Evolutionary conservation across 2,113 vertebrate genomes (phyloP), one percentile per base, ranked within the genome.

Genomic region (Chlorodrepanis virens): DNA sequence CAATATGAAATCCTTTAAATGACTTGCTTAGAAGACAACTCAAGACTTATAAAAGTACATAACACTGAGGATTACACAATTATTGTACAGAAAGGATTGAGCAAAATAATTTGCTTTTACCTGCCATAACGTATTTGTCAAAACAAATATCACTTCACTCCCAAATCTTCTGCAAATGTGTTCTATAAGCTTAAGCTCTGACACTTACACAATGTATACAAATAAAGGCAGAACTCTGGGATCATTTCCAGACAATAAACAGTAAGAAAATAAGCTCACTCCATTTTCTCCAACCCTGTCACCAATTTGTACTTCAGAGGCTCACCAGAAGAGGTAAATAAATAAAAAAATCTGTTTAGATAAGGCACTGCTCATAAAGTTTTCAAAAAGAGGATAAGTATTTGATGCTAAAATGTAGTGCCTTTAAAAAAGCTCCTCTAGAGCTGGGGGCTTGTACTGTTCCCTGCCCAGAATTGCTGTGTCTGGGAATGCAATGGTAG

Each of bases 211-310:
- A 83, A 64, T 11, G 11, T 45, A 69, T 50, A 69, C 54, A 96
- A 89, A 92, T 60, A 82, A 80, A 93, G 23, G 81, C 52, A 94
- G 44, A 95, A 68, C 25, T 88, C 37, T 5, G 12, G 59, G 71
- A 56, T 95, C 67, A 87, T 75, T 74, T 87, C 91, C 80, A 90
- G 33, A 75, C 42, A 91, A 70, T 17, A 93, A 92, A 70, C 22
- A 59, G 35, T 79, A 85, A 69, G 24, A 84, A 95, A 92, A 83
- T 6, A 53, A 45, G 25, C 25, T 80, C 59, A 25, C 13, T 68
- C 28, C 19, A 60, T 60, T 72, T 78, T 52, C 25, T 24, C 31
- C 24, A 53, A 35, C 13, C 28, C 61, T 29, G 67, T 31, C 67
- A 71, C 39, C 45, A 78, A 57, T 39, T 78, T 81, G 49, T 86